A percentile compares a stretch with the other conserved stretches of the same genome.
phyloP scores from a whole-genome alignment of 2,113 vertebrate species.

The Corythaixoides concolor region DNA sequence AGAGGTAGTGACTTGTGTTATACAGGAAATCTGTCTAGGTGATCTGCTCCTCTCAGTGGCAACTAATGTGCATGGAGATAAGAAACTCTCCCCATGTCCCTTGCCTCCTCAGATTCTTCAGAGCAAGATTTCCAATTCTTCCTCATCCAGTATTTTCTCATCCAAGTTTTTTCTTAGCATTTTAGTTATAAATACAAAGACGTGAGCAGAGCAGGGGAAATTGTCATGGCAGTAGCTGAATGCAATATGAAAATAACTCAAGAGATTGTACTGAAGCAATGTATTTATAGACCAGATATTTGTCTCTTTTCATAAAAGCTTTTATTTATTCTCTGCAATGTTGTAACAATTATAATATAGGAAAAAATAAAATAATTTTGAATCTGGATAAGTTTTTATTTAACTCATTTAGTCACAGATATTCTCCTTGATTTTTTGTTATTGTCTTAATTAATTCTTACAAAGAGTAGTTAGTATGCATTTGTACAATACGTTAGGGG shows the following conservation, averaged over 20 bases:
- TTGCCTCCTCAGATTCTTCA: neutral
- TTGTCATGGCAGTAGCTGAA: neutral
- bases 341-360: neutral
- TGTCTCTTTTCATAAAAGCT: neutral
- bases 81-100: neutral
- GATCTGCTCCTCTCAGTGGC: neutral
- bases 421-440: neutral
- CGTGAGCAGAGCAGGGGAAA: neutral
- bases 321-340: neutral
- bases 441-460: constrained; percentile 17
- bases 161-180: neutral
- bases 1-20: neutral
- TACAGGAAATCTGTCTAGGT: neutral
- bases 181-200: neutral
- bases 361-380: neutral
- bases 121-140: neutral
- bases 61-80: neutral
- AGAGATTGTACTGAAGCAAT: neutral
- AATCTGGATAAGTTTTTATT: neutral
- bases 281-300: neutral
- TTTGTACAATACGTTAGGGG: neutral
- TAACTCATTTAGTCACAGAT: neutral
- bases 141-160: neutral
- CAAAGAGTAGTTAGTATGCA: neutral
- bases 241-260: constrained; percentile 13